Evolutionary conservation across 1,140 invertebrate genomes (phyloP).

Genomic region (Stratiolaelaps scimitus): DNA sequence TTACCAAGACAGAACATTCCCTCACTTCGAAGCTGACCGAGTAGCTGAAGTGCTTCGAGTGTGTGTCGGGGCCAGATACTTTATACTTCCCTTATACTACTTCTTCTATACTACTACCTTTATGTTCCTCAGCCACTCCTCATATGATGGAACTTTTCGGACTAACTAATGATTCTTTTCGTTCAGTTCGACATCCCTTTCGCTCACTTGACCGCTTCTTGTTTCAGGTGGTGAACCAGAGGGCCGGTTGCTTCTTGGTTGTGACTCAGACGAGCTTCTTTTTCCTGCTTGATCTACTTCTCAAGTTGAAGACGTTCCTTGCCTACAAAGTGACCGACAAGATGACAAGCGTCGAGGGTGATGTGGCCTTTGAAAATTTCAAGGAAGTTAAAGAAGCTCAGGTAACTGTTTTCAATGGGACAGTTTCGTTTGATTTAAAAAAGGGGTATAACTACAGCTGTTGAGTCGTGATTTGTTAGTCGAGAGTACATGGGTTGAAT

Average conservation of each 20-base stretch:
- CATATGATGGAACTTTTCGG: too few species aligned
- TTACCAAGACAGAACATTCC: too few species aligned
- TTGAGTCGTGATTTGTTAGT: background rate
- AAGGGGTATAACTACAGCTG: background rate
- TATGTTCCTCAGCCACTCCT: too few species aligned
- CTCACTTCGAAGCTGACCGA: too few species aligned
- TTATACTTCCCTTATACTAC: too few species aligned
- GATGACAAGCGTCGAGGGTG: background rate
- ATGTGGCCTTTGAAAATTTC: conserved; percentile 6
- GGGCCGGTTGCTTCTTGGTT: background rate
- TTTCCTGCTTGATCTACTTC: conserved; percentile 1
- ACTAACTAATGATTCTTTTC: too few species aligned
- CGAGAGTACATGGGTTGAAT: background rate
- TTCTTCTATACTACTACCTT: too few species aligned
- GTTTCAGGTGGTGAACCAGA: background rate
- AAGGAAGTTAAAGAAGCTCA: conserved; percentile 21
- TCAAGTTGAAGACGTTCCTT: background rate
- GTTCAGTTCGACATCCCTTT: too few species aligned
- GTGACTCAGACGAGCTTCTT: conserved; percentile 18
- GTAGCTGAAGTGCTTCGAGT: too few species aligned
- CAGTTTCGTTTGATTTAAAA: too few species aligned
- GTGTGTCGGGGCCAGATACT: too few species aligned
- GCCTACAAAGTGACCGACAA: background rate
- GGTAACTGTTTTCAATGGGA: background rate
- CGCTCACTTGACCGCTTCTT: too few species aligned